Base-by-base conservation (phyloP, 2,888 invertebrate species). In the Dryobotodes eremita region DNA sequence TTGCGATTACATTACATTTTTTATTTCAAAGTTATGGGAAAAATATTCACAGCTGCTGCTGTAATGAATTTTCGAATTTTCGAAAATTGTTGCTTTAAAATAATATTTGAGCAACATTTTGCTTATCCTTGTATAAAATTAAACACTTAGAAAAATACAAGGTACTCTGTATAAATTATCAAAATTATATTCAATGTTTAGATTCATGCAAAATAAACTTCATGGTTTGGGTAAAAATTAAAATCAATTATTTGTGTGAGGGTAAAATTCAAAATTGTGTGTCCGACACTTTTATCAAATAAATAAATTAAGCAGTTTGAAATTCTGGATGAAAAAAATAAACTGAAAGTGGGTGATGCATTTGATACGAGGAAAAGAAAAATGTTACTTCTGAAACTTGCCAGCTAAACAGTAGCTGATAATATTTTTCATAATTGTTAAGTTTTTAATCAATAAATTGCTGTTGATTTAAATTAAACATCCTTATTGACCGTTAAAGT, bases 1-100 rank as follows among this genome's bases (percentile, higher is more conserved):
- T 86, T 84, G 95, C 95, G 95, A 94, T 96, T 96, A 96, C 96
- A 96, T 96, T 96, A 96, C 96, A 96, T 96, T 96, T 95, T 92
- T 96, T 95, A 95, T 95, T 96, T 96, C 73, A 87, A 81, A 84
- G 85, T 89, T 86, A 86, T 46, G 13, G 0, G 70, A 26, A 82
- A 86, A 85, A 81, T 84, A 72, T 89, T 86, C 71, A 23, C 83
- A 82, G 65, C 59, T 83, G 77, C 64, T 73, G 23, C 0, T 36
- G 0, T 6, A 36, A 20, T 23, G 1, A 4, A 7, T 36, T 53
- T 57, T 69, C n/a, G 1, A n/a, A 42, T 0, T 36, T 75, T 55
- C 17, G 26, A 77, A 76, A 76, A 76, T 31, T 61, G 15, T 42
- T 53, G 15, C 36, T 59, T 26, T 7, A 15, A 59, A 53, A 53